A percentile compares a stretch with the other conserved stretches of the same genome.
These are phyloP conservation scores for Phainopepla nitens DNA, from an alignment of 2,113 vertebrate species.

Conservation along the genomic window DNA sequence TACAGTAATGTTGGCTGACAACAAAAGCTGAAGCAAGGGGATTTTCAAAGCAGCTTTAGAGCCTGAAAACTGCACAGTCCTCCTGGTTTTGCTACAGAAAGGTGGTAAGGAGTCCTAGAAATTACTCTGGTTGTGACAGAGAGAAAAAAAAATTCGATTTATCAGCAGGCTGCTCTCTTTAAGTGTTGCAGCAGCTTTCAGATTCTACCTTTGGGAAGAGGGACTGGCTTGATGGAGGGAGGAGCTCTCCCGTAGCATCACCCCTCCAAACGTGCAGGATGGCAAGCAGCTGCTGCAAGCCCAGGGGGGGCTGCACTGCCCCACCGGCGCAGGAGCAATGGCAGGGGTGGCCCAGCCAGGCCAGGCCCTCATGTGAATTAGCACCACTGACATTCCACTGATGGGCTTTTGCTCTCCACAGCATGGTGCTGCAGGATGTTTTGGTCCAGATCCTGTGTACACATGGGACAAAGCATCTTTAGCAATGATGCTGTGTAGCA, in stretches of 20 bases:
- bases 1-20: background rate
- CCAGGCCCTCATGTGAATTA: background rate
- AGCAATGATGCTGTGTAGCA: background rate
- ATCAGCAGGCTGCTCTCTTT: background rate
- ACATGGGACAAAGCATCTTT: background rate
- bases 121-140: background rate
- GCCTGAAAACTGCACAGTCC: background rate
- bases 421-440: background rate
- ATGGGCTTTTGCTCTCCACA: background rate
- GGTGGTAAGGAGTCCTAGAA: background rate
- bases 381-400: background rate
- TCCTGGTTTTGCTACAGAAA: background rate
- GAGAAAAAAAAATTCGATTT: background rate
- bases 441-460: background rate
- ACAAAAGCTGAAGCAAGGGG: background rate
- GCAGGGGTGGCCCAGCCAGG: background rate
- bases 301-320: rapidly evolving
- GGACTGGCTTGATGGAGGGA: background rate
- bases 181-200: background rate
- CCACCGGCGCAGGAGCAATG: rapidly evolving
- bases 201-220: background rate
- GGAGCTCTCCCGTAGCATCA: background rate
- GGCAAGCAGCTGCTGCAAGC: background rate
- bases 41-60: background rate
- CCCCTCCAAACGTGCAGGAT: background rate